These are phyloP conservation scores for Phenganax marumi DNA, from an alignment of 92 coral and sea anemone genomes.

Conservation along the genomic window DNA sequence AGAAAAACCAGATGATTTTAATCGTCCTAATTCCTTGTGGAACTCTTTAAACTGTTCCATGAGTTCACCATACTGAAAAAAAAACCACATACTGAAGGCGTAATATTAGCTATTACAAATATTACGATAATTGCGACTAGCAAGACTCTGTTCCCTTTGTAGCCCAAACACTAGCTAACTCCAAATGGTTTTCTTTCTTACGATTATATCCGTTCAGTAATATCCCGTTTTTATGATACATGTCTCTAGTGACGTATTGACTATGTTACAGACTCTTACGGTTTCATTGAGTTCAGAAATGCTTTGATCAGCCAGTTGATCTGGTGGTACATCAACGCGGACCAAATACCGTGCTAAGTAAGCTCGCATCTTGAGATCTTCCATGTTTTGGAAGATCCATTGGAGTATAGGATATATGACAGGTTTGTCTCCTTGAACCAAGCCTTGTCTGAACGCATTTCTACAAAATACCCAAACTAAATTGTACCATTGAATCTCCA, in stretches of 20 bases:
- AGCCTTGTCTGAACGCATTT: slow-evolving; percentile 89
- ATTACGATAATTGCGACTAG: neutral
- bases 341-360: slow-evolving; percentile 90
- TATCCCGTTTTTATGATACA: too few relatives aligned
- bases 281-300: slow-evolving; percentile 72
- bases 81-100: slow-evolving; percentile 35
- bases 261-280: slow-evolving; percentile 35
- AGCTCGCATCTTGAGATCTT: slow-evolving; percentile 85
- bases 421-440: slow-evolving; percentile 91
- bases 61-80: slow-evolving; percentile 68
- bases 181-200: too few relatives aligned
- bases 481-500: neutral
- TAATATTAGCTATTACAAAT: neutral
- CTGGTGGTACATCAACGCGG: slow-evolving; percentile 85
- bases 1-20: slow-evolving; percentile 86
- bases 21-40: slow-evolving; percentile 82
- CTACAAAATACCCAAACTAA: slow-evolving; percentile 35
- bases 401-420: slow-evolving; percentile 89
- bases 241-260: too few relatives aligned
- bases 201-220: too few relatives aligned
- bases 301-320: slow-evolving; percentile 85
- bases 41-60: slow-evolving; percentile 94
- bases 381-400: slow-evolving; percentile 86
- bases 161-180: too few relatives aligned
- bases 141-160: too few relatives aligned